These are phyloP conservation scores for Leptogaster cylindrica DNA, from an alignment of 2,888 invertebrate species.

Conservation along the genomic window DNA sequence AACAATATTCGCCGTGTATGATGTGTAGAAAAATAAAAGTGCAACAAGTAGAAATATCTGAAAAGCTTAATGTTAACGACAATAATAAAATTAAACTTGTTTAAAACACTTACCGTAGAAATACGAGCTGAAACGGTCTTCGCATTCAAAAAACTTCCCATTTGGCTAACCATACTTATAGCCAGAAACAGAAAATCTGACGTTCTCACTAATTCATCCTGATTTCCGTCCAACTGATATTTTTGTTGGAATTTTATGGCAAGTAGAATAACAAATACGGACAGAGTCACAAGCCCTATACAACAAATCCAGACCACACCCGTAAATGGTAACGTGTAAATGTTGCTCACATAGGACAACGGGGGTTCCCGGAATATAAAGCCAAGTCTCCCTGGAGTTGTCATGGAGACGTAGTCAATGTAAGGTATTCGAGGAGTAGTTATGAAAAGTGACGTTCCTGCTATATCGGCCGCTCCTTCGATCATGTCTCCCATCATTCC, in stretches of 20 bases:
- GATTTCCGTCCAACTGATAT: not conserved
- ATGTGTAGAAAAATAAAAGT: slow-evolving; percentile 69
- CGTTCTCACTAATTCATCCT: not conserved
- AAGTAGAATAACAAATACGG: slow-evolving; percentile 38
- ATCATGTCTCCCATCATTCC: slow-evolving; percentile 70
- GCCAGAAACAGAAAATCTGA: slow-evolving; percentile 65
- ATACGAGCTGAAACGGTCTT: slow-evolving; percentile 55
- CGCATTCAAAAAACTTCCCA: slow-evolving; percentile 67
- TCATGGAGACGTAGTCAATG: slow-evolving; percentile 67
- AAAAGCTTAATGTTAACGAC: not conserved
- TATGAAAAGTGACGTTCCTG: slow-evolving; percentile 61
- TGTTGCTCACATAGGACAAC: slow-evolving; percentile 69
- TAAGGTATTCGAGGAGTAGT: slow-evolving; percentile 55
- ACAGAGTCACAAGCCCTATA: slow-evolving; percentile 61
- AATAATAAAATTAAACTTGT: no score
- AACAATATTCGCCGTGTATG: slow-evolving; percentile 74
- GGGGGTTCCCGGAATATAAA: slow-evolving; percentile 74
- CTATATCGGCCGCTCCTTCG: slow-evolving; percentile 67
- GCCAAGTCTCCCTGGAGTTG: slow-evolving; percentile 64
- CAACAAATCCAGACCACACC: slow-evolving; percentile 69
- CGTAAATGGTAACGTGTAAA: slow-evolving; percentile 71
- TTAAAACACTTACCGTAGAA: slow-evolving; percentile 45
- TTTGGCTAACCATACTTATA: slow-evolving; percentile 68
- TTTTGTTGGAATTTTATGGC: not conserved
- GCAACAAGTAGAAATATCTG: slow-evolving; percentile 68